Base-by-base conservation (phyloP, 2,113 vertebrate genomes). In the Myrmecophaga tridactyla region DNA sequence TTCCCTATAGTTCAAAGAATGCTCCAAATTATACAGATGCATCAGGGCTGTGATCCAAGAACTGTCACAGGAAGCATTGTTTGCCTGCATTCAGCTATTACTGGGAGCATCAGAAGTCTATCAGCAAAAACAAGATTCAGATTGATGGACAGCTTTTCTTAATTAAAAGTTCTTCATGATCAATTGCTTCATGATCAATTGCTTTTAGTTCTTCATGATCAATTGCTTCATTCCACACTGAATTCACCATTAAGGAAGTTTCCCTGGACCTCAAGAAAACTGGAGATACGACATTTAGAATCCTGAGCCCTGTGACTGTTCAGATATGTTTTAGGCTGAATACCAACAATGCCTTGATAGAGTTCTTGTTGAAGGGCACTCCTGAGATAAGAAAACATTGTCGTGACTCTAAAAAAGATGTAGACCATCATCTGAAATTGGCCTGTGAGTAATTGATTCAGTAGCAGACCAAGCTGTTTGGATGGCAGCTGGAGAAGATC, bases 191-290 rank as follows among this genome's bases (percentile, higher is more conserved):
- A 96, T 99, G n/a, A n/a, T n/a, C n/a, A n/a, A n/a, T n/a, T n/a
- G n/a, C n/a, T 99, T 98, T 99, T 99, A 97, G 99, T 99, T 98
- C 99, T 99, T 98, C 99, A 99, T 93, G 99, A 99, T 98, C 99
- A 99, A 99, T 99, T 96, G 99, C 99, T 97, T 99, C 99, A 96
- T 99, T 99, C 98, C 99, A 99, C 98, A 99, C 99, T 83, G 99
- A 99, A 98, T 99, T 99, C 98, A 99, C 99, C 98, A 99, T 99
- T 98, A 99, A 99, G 98, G 99, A 99, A 98, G 99, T 99, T 99
- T 99, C 99, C 97, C 99, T 99, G 99, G 99, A 99, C 98, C 99
- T 99, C 98, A 99, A 99, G 99, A 99, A 99, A 99, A 99, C 99
- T 95, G 99, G 99, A 99, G 99, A 99, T 99, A 99, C n/a, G n/a